Evolutionary conservation across 1,140 invertebrate species (phyloP), one percentile per base, ranked within the genome.

Genomic region (Scylla paramamosain): DNA sequence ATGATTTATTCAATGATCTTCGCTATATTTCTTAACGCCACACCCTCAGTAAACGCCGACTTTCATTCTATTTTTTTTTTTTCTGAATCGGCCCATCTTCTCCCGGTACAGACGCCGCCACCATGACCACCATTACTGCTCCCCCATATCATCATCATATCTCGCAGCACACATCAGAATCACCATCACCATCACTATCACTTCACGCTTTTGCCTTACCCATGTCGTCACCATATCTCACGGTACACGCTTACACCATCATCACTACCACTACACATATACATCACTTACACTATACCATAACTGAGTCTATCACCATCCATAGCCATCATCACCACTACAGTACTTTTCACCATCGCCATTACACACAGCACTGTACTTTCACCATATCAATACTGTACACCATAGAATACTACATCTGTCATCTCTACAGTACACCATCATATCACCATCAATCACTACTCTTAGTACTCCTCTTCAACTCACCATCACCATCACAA

Each of bases 1-100:
- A 77, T 77, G 20, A 77, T 77, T 77, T n/a, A 77, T 77, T 77
- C 67, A 77, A 77, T n/a, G 67, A 77, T 20, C 67, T 77, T 77
- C 67, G 8, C 67, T 77, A n/a, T n/a, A n/a, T n/a, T 25, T n/a
- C 67, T 77, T 59, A 59, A 77, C 20, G 8, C 67, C 67, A 77
- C 67, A n/a, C 67, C 67, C 67, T 77, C 7, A 25, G 45, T 25
- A 45, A 31, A 29, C 32, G 12, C n/a, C 31, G 25, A 16, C 25
- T 45, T 31, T 46, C 14, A 4, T 87, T 8, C 20, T 14, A 7
- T 39, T 8, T 4, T 86, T 39, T 12, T 16, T n/a, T 31, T 28
- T 39, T 14, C 84, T 39, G 12, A 31, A 31, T 31, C n/a, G 6
- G n/a, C 12, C 84, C 32, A 39, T 28, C 25, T 12, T 86, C 84